phyloP scores from a whole-genome alignment of 1,140 invertebrate species.

The Cepaea nemoralis region DNA sequence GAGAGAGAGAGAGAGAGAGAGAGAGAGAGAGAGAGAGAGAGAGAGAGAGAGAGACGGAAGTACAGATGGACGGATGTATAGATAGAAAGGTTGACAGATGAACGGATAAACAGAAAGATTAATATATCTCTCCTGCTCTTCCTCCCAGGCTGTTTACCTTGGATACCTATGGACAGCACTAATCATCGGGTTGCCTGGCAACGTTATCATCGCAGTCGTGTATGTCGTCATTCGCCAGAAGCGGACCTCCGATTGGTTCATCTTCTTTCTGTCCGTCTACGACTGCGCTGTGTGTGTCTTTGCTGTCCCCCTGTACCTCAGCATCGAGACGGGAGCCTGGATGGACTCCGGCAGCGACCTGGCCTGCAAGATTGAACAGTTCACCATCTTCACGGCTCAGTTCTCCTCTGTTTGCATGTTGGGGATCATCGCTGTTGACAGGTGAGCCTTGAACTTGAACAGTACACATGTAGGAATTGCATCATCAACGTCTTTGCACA shows the following conservation, averaged over 20 bases:
- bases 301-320: slow-evolving; percentile 36
- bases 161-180: slow-evolving; percentile 34
- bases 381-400: slow-evolving; percentile 32
- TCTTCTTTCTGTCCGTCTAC: slow-evolving; percentile 38
- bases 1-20: too few species aligned
- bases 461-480: too few species aligned
- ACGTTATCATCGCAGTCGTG: slow-evolving; percentile 30
- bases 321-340: slow-evolving; percentile 40
- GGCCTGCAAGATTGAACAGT: slow-evolving; percentile 40
- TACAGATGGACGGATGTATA: neutral
- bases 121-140: neutral
- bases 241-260: slow-evolving; percentile 41
- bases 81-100: neutral
- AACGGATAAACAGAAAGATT: neutral
- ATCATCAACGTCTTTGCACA: too few species aligned
- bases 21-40: too few species aligned
- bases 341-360: slow-evolving; percentile 31
- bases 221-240: slow-evolving; percentile 26
- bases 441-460: too few species aligned
- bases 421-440: slow-evolving; percentile 39
- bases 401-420: slow-evolving; percentile 33
- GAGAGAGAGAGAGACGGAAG: neutral
- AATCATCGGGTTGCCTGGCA: slow-evolving; percentile 35
- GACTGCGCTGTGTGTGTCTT: slow-evolving; percentile 39
- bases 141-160: slow-evolving; percentile 26